phyloP scores from a whole-genome alignment of 2,113 vertebrate genomes.

The Nothoprocta pentlandii region DNA sequence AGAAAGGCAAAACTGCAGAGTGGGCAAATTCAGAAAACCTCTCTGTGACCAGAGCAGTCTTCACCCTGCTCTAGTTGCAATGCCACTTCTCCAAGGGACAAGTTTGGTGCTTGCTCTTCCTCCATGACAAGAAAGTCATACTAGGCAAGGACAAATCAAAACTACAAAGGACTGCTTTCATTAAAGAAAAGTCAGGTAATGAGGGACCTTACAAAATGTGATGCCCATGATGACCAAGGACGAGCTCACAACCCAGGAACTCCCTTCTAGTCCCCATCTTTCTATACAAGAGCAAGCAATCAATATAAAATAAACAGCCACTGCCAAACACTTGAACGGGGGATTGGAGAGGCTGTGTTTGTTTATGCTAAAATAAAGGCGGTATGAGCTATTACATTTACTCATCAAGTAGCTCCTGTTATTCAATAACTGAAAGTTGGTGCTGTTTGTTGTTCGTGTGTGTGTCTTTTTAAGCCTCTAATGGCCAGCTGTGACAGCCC shows the following conservation, averaged over 20 bases:
- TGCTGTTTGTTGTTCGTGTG: constrained; percentile 35
- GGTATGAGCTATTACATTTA: background rate
- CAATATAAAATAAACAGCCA: constrained; percentile 1
- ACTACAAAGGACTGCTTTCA: background rate
- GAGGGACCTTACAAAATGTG: background rate
- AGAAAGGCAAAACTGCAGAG: background rate
- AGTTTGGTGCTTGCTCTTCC: background rate
- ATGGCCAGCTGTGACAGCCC: constrained; percentile 77
- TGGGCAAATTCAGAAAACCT: constrained; percentile 50
- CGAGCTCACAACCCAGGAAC: background rate
- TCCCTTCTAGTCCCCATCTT: background rate
- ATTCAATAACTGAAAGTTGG: constrained; percentile 13
- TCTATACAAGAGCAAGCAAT: background rate
- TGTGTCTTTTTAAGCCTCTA: constrained; percentile 73
- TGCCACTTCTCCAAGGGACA: background rate
- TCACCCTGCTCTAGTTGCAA: background rate
- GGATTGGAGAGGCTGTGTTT: background rate
- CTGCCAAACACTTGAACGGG: background rate
- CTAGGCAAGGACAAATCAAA: background rate
- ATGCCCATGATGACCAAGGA: constrained; percentile 7
- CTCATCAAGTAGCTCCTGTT: constrained; percentile 49
- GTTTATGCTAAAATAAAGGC: background rate
- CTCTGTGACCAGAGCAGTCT: constrained; percentile 16
- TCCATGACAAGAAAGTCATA: background rate
- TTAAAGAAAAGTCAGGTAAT: background rate